Evolutionary conservation across 2,797 vertebrate species (phyloP), one percentile per base, ranked within the genome.

Genomic region (Pipistrellus pygmaeus): DNA sequence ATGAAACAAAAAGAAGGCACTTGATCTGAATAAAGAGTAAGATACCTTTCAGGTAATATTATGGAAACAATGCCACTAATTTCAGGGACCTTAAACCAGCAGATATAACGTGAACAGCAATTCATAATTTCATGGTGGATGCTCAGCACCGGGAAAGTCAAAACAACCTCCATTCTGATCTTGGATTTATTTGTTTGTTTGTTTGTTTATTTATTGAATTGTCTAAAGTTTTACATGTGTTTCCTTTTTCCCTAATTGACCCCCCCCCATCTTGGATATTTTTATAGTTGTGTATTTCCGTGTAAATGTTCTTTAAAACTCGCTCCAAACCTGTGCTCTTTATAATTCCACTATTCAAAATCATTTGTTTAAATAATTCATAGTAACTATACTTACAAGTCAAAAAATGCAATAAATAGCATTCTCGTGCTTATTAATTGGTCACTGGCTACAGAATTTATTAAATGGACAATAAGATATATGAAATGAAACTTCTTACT

Each of bases 401-500:
- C 12, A 82, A 38, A 5, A 81, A 66, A 41, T 69, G n/a, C 17
- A 88, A 88, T 53, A 53, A 71, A 51, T n/a, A 85, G 1, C 57
- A 77, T 62, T 14, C 27, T 69, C 14, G 32, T 82, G 60, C 6
- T 75, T 71, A 87, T 9, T 69, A 87, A 86, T 18, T 87, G 38
- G 44, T n/a, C 41, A 60, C 27, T 69, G 53, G 20, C 84, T 38
- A 68, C n/a, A 48, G 27, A 81, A 62, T 66, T 48, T 68, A 87
- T 21, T 81, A 32, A 80, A 48, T 46, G 53, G 38, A 35, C 75
- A 60, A 81, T 46, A 60, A 60, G 23, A 35, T 46, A 57, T 32
- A 90, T 76, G 69, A 76, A 94, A 57, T 21, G 15, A 81, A 94
- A 82, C 51, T 38, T 64, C 27, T 68, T 75, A 86, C 27, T 75